phyloP scores from a whole-genome alignment of 2,113 vertebrate genomes.

The Gymnobelideus leadbeateri region DNA sequence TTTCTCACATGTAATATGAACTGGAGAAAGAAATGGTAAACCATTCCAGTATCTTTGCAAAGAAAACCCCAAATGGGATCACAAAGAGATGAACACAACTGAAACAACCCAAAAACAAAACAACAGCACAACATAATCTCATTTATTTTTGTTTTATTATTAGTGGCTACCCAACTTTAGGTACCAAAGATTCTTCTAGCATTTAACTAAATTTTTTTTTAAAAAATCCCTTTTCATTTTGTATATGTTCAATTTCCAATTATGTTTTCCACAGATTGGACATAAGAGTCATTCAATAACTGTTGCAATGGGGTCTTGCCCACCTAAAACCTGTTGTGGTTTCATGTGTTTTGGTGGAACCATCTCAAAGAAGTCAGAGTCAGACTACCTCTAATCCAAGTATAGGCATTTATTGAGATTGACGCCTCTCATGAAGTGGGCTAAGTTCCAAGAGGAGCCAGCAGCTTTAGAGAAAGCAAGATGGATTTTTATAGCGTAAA shows the following conservation, averaged over 20 bases:
- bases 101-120: background rate
- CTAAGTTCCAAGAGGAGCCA: too few species aligned
- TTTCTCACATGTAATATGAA: background rate
- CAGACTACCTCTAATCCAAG: too few species aligned
- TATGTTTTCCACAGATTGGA: background rate
- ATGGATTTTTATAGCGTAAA: too few species aligned
- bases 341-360: too few species aligned
- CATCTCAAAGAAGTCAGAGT: too few species aligned
- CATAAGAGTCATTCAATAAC: background rate
- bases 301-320: too few species aligned
- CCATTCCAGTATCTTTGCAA: background rate
- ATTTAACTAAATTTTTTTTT: background rate
- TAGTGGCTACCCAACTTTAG: background rate
- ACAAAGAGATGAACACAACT: background rate
- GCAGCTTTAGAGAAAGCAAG: too few species aligned
- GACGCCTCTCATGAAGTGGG: too few species aligned
- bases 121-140: background rate
- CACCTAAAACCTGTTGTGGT: too few species aligned
- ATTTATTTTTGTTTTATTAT: background rate
- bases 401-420: too few species aligned
- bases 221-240: background rate
- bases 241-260: background rate
- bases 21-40: background rate
- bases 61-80: background rate
- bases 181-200: background rate